A percentile compares a stretch with the other conserved stretches of the same genome.
phyloP scores from a whole-genome alignment of 2,797 vertebrate genomes.

The Trachops cirrhosus region DNA sequence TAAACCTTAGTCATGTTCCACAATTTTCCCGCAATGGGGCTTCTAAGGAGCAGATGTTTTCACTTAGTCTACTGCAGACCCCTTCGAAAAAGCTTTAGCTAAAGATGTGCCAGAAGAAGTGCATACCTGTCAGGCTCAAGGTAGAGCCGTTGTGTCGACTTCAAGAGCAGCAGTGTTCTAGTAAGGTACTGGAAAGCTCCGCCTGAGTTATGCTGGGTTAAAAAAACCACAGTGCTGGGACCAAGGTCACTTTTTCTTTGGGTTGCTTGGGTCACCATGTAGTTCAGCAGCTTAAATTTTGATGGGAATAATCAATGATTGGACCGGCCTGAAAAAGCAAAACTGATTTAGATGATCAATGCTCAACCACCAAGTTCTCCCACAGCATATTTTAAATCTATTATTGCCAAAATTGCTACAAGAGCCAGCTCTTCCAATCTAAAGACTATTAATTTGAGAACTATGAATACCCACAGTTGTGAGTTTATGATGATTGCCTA shows the following conservation, averaged over 20 bases:
- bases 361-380: background rate
- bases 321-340: constrained; percentile 22
- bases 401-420: constrained; percentile 31
- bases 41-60: background rate
- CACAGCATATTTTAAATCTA: background rate
- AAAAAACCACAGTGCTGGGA: background rate
- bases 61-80: background rate
- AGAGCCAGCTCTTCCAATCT: background rate
- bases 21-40: background rate
- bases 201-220: background rate
- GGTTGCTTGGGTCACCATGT: background rate
- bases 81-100: background rate
- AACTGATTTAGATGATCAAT: background rate
- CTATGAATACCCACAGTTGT: background rate
- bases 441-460: constrained; percentile 37
- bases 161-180: background rate
- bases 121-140: background rate
- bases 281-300: background rate
- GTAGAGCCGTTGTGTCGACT: accelerated
- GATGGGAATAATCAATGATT: background rate
- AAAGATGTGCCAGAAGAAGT: background rate
- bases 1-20: background rate
- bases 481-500: constrained; percentile 37
- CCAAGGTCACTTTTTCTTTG: background rate
- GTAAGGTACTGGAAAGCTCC: background rate